phyloP scores from a whole-genome alignment of 2,797 vertebrate genomes.

The Phoxinus dragarum region DNA sequence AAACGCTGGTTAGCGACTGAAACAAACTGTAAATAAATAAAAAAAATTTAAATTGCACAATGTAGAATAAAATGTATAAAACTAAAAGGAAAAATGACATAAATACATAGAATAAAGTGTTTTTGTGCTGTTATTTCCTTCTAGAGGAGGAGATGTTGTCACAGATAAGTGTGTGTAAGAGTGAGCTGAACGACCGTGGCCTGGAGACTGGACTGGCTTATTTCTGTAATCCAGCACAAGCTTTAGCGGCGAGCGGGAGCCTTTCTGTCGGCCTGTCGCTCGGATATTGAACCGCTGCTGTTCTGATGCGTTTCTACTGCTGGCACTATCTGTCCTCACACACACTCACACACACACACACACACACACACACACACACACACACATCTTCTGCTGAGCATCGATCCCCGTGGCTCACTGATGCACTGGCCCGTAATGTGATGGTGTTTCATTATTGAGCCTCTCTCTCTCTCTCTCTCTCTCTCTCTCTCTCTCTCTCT shows the following conservation, averaged over 20 bases:
- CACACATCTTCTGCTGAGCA: slow-evolving; percentile 69
- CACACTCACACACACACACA: no score
- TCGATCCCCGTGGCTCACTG: slow-evolving; percentile 84
- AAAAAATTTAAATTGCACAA: no score
- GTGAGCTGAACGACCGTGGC: neutral
- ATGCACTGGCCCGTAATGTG: slow-evolving; percentile 80
- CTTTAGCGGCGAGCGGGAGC: neutral
- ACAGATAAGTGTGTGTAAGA: neutral
- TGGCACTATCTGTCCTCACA: slow-evolving; percentile 54
- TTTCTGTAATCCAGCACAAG: neutral
- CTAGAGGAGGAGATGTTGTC: no score
- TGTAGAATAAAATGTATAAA: no score
- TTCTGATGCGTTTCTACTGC: slow-evolving; percentile 53
- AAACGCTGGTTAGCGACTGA: no score
- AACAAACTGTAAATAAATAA: no score
- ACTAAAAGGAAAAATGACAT: no score
- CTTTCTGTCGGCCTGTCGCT: neutral
- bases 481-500: slow-evolving; percentile 63
- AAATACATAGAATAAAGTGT: no score
- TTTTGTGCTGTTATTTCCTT: no score
- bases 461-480: slow-evolving; percentile 60
- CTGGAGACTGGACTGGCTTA: neutral
- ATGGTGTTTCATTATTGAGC: slow-evolving; percentile 81
- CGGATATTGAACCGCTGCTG: slow-evolving; percentile 19
- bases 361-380: no score